Evolutionary conservation across 2,113 vertebrate species (phyloP), one percentile per base, ranked within the genome.

Genomic region (Dipodomys merriami): DNA sequence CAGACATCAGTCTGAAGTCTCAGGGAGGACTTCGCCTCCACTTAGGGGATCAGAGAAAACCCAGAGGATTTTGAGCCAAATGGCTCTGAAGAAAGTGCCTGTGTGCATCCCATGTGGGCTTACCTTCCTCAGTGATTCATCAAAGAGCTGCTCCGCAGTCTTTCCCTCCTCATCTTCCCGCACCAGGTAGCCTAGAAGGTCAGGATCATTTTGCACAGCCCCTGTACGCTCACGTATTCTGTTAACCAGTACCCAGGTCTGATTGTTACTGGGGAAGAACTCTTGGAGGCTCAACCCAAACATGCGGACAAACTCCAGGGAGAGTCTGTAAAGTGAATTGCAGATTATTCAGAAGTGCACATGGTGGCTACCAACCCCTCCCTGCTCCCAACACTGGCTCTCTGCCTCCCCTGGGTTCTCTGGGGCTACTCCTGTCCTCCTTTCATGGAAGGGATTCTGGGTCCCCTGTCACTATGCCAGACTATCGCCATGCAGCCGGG

Each of bases 181-280:
- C 39, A 97, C 82, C 0, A 6, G 16, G 65, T 96, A 96, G 33
- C 81, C 83, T 46, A 96, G 94, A 13, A 95, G 30, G n/a, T 57
- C 7, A 8, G 96, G 95, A 35, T 96, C 22, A n/a, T 81, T 44
- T 23, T 90, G 74, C 25, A 96, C 88, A 0, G 57, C 93, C 60
- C 46, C 72, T 0, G 15, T 2, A 39, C 65, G 71, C 72, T 49
- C 79, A n/a, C 90, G 83, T 4, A 96, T 80, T 9, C 96, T 76
- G 0, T 95, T 94, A 30, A 96, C 7, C 73, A 94, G 87, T 80
- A 95, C 87, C 96, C 95, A 96, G 20, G 95, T 85, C 46, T 90
- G 94, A 8, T 84, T 74, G 33, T 92, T 22, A 2, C 1, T 15
- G 6, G 65, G 19, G 23, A 23, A 35, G 83, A 96, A 96, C 60